Evolutionary conservation across 1,140 invertebrate species (phyloP).

Genomic region (Eriosoma lanigerum): DNA sequence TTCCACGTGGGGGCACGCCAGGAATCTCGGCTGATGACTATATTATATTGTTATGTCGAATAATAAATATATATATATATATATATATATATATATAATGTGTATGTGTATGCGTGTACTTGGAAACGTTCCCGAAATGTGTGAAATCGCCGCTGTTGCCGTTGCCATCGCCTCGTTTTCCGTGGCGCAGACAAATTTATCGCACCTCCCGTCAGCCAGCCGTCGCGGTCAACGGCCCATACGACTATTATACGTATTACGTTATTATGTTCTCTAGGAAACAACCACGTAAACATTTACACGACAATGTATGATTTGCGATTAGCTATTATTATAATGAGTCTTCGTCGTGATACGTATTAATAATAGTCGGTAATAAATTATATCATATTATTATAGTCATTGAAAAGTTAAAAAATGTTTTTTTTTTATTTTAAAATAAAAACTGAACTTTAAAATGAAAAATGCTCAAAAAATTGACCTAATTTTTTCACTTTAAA

Average conservation of each 20-base stretch:
- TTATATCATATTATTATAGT: no score
- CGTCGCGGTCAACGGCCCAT: conserved; percentile 34
- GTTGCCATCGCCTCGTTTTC: neutral
- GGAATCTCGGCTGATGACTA: conserved; percentile 21
- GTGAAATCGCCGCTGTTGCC: neutral
- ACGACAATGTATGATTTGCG: no score
- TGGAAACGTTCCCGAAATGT: conserved; percentile 35
- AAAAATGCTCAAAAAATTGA: no score
- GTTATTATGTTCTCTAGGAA: neutral
- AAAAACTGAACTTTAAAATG: no score
- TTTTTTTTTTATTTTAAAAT: no score
- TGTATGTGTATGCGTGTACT: neutral
- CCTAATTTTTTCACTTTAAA: no score
- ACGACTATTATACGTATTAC: neutral
- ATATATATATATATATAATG: conserved; percentile 1
- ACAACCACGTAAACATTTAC: neutral
- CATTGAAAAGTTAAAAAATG: no score
- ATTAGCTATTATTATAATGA: no score
- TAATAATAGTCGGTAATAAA: no score
- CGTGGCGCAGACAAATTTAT: conserved; percentile 44
- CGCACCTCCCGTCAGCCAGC: neutral
- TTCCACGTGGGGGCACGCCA: conserved; percentile 35
- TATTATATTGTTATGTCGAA: conserved; percentile 12
- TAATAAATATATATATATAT: no score
- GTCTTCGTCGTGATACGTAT: no score